phyloP scores from a whole-genome alignment of 2,888 invertebrate genomes.

The Agonopterix arenella region DNA sequence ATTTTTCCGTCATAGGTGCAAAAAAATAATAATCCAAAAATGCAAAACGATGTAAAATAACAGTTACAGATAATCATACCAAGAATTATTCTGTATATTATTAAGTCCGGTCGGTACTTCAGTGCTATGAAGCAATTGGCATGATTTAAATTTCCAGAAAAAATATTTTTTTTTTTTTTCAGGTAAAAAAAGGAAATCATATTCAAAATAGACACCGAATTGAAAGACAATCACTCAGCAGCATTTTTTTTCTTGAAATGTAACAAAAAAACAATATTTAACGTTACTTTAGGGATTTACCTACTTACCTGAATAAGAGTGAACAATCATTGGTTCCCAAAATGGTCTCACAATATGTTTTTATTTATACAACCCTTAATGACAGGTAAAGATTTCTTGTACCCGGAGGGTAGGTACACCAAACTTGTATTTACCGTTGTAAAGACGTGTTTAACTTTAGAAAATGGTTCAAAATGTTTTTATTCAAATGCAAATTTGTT shows the following conservation, averaged over 20 bases:
- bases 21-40: too few relatives aligned
- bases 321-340: constrained; percentile 2
- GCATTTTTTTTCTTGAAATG: not conserved
- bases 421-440: not conserved
- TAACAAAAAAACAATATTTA: not conserved
- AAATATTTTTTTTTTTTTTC: too few relatives aligned
- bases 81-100: too few relatives aligned
- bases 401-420: not conserved
- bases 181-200: not conserved
- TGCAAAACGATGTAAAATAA: too few relatives aligned
- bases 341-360: not conserved
- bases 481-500: not conserved
- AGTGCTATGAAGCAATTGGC: too few relatives aligned
- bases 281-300: not conserved
- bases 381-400: constrained; percentile 1
- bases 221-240: not conserved
- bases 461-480: not conserved
- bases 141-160: too few relatives aligned
- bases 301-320: constrained; percentile 3
- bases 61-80: too few relatives aligned
- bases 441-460: not conserved
- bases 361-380: constrained; percentile 1
- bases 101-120: too few relatives aligned
- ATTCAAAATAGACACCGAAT: not conserved
- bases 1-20: too few relatives aligned